Conservation (phyloP, 2,888 invertebrate genomes). For the Sinodicranocentrus sp. region DNA sequence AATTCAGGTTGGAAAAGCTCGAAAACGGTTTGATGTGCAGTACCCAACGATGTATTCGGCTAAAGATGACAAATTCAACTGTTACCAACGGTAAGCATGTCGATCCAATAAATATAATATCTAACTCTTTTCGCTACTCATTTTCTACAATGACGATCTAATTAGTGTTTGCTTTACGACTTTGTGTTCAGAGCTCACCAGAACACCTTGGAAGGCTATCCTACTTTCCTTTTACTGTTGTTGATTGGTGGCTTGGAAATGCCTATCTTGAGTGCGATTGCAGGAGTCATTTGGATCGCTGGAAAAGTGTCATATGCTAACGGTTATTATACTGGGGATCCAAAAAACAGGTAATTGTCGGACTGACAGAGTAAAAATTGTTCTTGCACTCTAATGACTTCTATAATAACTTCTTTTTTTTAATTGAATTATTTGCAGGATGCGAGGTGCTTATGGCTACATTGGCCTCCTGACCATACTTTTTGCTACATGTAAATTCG, state of each 20-base stretch:
- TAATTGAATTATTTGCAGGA: constrained; percentile 20
- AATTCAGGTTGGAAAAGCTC: constrained; percentile 64
- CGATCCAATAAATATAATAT: neutral
- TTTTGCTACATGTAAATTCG: constrained; percentile 32
- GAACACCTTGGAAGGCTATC: constrained; percentile 79
- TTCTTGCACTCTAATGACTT: too few species aligned
- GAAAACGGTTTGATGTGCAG: constrained; percentile 49
- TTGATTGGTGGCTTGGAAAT: constrained; percentile 79
- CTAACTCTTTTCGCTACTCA: neutral
- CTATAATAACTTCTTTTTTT: too few species aligned
- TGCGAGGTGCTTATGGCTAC: constrained; percentile 33
- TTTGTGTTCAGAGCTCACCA: constrained; percentile 80
- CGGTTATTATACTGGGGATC: constrained; percentile 77
- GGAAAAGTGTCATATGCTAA: constrained; percentile 79
- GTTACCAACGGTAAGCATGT: constrained; percentile 53
- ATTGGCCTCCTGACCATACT: constrained; percentile 41
- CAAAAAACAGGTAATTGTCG: constrained; percentile 67
- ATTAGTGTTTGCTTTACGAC: neutral
- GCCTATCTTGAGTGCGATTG: constrained; percentile 79
- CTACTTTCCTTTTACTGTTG: constrained; percentile 78
- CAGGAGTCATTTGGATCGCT: constrained; percentile 78
- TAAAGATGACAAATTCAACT: constrained; percentile 60
- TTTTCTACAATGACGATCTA: neutral
- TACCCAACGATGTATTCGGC: constrained; percentile 65
- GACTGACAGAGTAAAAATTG: too few species aligned